Conservation (phyloP, 2,797 vertebrate genomes). For the Rhinophrynus dorsalis region DNA sequence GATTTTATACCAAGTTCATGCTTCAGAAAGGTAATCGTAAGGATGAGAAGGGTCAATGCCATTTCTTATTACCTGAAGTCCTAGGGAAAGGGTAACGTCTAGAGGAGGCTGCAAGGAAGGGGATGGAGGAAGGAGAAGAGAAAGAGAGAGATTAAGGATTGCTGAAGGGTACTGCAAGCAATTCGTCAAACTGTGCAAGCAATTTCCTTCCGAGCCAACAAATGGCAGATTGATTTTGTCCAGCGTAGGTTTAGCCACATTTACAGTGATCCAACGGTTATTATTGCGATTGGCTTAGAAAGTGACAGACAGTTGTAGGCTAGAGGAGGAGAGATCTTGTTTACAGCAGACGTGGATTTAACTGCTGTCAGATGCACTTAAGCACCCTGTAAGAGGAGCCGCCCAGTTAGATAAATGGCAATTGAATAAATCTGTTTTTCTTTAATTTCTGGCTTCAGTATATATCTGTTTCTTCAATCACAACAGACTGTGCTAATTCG, state of each 20-base stretch:
- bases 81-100: slow-evolving; percentile 72
- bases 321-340: slow-evolving; percentile 74
- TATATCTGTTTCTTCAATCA: slow-evolving; percentile 30
- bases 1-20: slow-evolving; percentile 90
- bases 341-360: slow-evolving; percentile 74
- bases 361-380: slow-evolving; percentile 80
- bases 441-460: slow-evolving; percentile 46
- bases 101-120: slow-evolving; percentile 59
- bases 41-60: slow-evolving; percentile 92
- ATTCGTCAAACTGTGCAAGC: slow-evolving; percentile 80
- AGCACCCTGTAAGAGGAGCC: slow-evolving; percentile 72
- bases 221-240: slow-evolving; percentile 93
- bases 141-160: slow-evolving; percentile 66
- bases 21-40: slow-evolving; percentile 91
- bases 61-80: slow-evolving; percentile 93
- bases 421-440: slow-evolving; percentile 66
- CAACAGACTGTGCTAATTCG: slow-evolving; percentile 37
- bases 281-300: slow-evolving; percentile 84
- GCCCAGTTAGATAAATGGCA: slow-evolving; percentile 67
- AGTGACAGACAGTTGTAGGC: slow-evolving; percentile 83
- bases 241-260: slow-evolving; percentile 75
- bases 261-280: slow-evolving; percentile 82
- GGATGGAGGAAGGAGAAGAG: slow-evolving; percentile 42
- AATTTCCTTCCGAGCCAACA: slow-evolving; percentile 82
- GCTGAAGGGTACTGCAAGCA: slow-evolving; percentile 74